Evolutionary conservation across 2,888 invertebrate species (phyloP).

Genomic region (Keiferia lycopersicella): DNA sequence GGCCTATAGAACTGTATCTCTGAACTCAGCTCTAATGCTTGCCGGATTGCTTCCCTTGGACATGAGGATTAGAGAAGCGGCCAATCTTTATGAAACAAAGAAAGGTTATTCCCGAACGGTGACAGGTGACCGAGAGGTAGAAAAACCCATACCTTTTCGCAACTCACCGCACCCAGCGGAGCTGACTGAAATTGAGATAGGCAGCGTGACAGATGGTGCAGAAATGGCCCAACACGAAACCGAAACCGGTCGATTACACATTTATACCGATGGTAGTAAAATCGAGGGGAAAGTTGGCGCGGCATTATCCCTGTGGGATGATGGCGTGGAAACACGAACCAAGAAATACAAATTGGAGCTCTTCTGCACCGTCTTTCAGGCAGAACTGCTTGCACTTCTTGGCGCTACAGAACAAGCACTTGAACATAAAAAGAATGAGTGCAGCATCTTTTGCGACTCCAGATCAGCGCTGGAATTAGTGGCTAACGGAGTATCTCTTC

Average conservation of each 20-base stretch:
- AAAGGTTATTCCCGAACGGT: background rate
- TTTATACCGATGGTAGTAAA: constrained; percentile 11
- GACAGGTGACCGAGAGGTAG: background rate
- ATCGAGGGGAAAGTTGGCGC: constrained; percentile 5
- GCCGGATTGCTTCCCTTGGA: background rate
- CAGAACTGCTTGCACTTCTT: no score
- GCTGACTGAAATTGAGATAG: background rate
- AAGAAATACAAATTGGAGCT: no score
- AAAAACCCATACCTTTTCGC: no score
- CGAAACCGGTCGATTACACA: background rate
- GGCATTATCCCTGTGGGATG: background rate
- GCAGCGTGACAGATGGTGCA: background rate
- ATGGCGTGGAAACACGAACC: no score
- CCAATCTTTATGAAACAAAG: background rate
- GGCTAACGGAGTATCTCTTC: background rate
- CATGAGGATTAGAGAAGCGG: background rate
- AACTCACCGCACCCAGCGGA: background rate
- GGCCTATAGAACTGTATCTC: background rate
- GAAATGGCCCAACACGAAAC: background rate
- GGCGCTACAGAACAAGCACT: no score
- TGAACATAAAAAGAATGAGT: no score
- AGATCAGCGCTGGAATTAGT: background rate
- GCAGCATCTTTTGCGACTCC: background rate
- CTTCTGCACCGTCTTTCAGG: no score
- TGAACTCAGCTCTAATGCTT: no score